phyloP scores from a whole-genome alignment of 2,113 vertebrate genomes.

The Mus musculus region GRCm39 chr12:89742001-89742500 shows the following conservation, averaged over 20 bases:
- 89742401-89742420: constrained; percentile 16
- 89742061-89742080: not conserved
- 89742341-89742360: not conserved
- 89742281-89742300: not conserved
- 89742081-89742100: not conserved
- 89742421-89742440: constrained; percentile 14
- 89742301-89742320: not conserved
- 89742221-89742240: not conserved
- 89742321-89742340: not conserved
- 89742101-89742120: not conserved
- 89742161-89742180: not conserved
- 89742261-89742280: not conserved
- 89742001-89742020: not conserved
- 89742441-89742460: constrained; percentile 43
- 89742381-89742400: not conserved
- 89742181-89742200: not conserved
- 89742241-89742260: not conserved
- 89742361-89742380: not conserved
- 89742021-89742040: not conserved
- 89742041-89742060: not conserved
- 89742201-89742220: not conserved
- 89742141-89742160: not conserved
- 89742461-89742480: constrained; percentile 69
- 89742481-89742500: constrained; percentile 50
- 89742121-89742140: not conserved